Conservation (phyloP, 2,113 vertebrate species). For the Centropus unirufus region DNA sequence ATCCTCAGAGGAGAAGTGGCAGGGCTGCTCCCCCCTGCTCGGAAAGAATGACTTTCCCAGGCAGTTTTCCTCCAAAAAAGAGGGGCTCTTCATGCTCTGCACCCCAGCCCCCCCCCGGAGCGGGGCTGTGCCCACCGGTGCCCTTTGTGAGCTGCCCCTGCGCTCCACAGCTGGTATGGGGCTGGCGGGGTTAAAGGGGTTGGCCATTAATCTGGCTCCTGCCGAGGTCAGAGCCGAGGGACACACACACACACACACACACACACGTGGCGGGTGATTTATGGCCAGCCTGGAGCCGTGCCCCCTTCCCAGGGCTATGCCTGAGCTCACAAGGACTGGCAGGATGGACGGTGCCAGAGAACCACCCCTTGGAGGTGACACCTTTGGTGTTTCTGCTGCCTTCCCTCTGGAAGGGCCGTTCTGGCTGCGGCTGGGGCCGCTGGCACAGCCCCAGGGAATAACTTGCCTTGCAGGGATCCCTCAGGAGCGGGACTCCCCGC, state of each 20-base stretch:
- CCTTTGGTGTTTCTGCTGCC: no score
- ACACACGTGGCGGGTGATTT: constrained; percentile 43
- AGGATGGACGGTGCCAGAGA: background rate
- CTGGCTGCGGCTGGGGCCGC: fast-evolving
- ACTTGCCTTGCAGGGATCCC: background rate
- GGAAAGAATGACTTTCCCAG: constrained; percentile 63
- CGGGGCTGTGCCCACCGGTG: constrained; percentile 6
- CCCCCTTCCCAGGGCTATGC: background rate
- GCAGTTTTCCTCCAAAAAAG: background rate
- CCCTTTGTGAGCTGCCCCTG: constrained; percentile 18
- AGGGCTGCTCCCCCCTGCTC: constrained; percentile 20
- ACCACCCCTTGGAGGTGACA: background rate
- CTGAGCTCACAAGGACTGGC: background rate
- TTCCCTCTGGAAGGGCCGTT: background rate
- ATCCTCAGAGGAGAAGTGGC: constrained; percentile 17
- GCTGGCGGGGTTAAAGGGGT: constrained; percentile 61
- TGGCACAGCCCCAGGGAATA: background rate
- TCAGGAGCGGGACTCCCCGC: background rate
- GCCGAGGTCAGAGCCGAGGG: background rate
- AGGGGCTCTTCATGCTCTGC: background rate
- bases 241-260: constrained; percentile 54
- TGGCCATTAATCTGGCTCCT: constrained; percentile 51
- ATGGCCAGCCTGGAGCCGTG: background rate
- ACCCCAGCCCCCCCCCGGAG: constrained; percentile 65
- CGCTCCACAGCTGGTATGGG: constrained; percentile 55